phyloP scores from a whole-genome alignment of 2,797 vertebrate genomes.

The Lacerta viridis region DNA sequence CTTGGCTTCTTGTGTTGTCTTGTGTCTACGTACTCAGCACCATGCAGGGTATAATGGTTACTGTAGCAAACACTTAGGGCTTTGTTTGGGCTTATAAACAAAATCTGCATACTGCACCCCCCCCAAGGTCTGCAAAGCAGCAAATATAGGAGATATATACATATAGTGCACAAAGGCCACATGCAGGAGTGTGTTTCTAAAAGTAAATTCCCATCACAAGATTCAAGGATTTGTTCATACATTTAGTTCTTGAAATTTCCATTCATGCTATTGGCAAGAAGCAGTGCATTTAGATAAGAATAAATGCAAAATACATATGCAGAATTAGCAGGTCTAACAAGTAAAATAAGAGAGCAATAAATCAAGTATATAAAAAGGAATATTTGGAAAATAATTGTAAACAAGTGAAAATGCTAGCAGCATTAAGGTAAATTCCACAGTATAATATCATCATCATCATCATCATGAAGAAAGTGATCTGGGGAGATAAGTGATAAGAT shows the following conservation, averaged over 20 bases:
- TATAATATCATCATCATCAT: too few relatives aligned
- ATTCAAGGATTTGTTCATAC: background rate
- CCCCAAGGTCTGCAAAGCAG: rapidly evolving
- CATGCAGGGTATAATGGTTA: background rate
- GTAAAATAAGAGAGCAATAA: too few relatives aligned
- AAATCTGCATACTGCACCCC: background rate
- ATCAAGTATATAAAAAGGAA: too few relatives aligned
- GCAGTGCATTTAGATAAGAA: background rate
- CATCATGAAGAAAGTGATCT: too few relatives aligned
- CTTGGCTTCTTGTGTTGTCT: background rate
- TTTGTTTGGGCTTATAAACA: conserved; percentile 38
- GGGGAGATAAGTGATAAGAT: too few relatives aligned
- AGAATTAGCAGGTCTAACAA: too few relatives aligned
- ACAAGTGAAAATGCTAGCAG: too few relatives aligned
- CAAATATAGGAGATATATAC: background rate
- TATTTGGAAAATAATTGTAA: too few relatives aligned
- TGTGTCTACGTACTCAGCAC: rapidly evolving
- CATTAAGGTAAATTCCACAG: too few relatives aligned
- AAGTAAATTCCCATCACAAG: background rate
- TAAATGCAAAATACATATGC: background rate
- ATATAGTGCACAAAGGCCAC: background rate
- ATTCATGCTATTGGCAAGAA: background rate
- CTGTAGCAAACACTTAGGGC: background rate
- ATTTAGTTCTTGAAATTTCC: conserved; percentile 13
- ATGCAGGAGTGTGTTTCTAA: background rate